These are phyloP conservation scores for Acanthurus tractus DNA, from an alignment of 2,797 vertebrate species.

Conservation along the genomic window DNA sequence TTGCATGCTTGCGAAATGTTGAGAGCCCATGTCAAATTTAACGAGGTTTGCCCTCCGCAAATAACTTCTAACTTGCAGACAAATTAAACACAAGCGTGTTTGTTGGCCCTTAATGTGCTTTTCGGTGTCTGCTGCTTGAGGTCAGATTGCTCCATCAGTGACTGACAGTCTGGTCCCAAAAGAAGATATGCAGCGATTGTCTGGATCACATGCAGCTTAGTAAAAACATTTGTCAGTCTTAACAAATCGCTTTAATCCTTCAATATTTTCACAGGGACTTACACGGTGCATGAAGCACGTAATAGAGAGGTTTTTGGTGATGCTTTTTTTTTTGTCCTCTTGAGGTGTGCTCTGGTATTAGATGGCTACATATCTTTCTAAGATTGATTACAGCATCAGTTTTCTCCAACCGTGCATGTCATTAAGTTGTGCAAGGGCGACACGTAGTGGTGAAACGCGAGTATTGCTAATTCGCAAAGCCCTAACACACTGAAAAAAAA, in stretches of 20 bases:
- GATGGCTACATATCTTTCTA: constrained; percentile 20
- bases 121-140: constrained; percentile 52
- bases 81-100: constrained; percentile 82
- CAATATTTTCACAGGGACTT: constrained; percentile 44
- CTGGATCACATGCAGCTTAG: constrained; percentile 32
- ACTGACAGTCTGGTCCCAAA: constrained; percentile 31
- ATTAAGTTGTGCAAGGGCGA: constrained; percentile 59
- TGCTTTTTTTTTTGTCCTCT: constrained; percentile 11
- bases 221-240: constrained; percentile 41
- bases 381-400: constrained; percentile 27
- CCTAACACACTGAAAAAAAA: neutral
- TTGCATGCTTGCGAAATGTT: constrained; percentile 87
- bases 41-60: constrained; percentile 83
- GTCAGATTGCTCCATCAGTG: constrained; percentile 57
- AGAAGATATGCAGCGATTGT: constrained; percentile 20
- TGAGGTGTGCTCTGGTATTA: constrained; percentile 19
- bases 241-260: constrained; percentile 64
- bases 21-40: constrained; percentile 84
- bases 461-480: constrained; percentile 16
- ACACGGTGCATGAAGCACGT: constrained; percentile 20
- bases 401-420: neutral
- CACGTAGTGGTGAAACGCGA: constrained; percentile 53
- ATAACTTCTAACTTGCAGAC: constrained; percentile 79
- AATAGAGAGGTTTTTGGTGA: constrained; percentile 28
- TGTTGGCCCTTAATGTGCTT: constrained; percentile 70